Evolutionary conservation across 64 coral and sea anemone species (phyloP), one percentile per base, ranked within the genome.

Genomic region (Catalaphyllia jardinei): DNA sequence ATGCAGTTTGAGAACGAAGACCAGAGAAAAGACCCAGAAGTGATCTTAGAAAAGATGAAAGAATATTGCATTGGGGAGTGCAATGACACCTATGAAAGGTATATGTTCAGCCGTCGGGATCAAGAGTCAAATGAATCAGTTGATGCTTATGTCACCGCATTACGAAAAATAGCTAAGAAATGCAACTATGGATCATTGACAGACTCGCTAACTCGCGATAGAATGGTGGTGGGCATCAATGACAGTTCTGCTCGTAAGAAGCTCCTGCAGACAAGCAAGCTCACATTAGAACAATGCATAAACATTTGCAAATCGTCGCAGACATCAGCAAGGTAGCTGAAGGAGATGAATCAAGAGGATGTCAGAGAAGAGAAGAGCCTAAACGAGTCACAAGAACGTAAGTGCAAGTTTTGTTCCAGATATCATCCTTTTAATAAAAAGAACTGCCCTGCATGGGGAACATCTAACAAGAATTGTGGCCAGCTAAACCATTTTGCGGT

Each of bases 151-250:
- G 50, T 92, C 19, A 79, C 74, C 51, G 38, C 72, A 77, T 17
- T 92, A 27, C 71, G 77, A 57, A 87, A 71, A 38, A 63, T 92
- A 10, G 50, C 49, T 1, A 87, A 87, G 67, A 92, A 83, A n/a
- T 71, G 81, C 13, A 92, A 92, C 86, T 92, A 86, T 92, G 90
- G 83, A 19, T 10, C 67, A 19, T 20, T 84, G 29, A 63, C 80
- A 71, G 72, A 65, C 73, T 80, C 73, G 13, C 24, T 85, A 19
- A 71, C 79, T 29, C 33, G 74, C 62, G 74, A 79, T 60, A 79
- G 84, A 55, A 92, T 92, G 15, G 74, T 92, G 39, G 38, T 87
- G 31, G 75, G 91, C 67, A 92, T 87, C 76, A 61, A 61, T 35
- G 83, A 92, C 73, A 92, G 79, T 79, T 61, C 59, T 16, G 29